phyloP scores from a whole-genome alignment of 1,140 invertebrate genomes.

The Coptotermes formosanus region DNA sequence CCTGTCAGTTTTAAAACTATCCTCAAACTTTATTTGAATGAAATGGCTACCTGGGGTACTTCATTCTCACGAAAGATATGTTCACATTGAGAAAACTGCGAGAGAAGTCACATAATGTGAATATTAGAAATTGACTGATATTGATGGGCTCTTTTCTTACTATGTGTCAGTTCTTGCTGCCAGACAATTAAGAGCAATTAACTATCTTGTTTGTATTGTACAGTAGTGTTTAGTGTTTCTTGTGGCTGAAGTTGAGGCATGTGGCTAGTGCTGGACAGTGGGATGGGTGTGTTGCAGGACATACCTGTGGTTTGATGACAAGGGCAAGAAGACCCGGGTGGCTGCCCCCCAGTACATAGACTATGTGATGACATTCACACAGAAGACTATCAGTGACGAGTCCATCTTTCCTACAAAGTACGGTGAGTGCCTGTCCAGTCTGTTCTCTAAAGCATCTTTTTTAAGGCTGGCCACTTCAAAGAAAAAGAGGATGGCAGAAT shows the following conservation, averaged over 20 bases:
- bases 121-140: too few relatives aligned
- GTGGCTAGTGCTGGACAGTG: not conserved
- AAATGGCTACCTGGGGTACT: too few relatives aligned
- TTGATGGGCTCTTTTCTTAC: not conserved
- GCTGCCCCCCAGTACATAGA: conserved; percentile 98
- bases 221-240: not conserved
- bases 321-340: conserved; percentile 95
- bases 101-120: too few relatives aligned
- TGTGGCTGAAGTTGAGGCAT: not conserved
- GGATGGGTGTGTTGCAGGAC: conserved; percentile 58
- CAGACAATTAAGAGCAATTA: not conserved
- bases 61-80: too few relatives aligned
- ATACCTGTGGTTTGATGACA: conserved; percentile 98
- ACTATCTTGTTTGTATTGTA: not conserved
- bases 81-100: too few relatives aligned
- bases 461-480: not conserved
- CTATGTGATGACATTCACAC: conserved; percentile 97
- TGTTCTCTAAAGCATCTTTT: not conserved
- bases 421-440: conserved; percentile 60
- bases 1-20: too few relatives aligned
- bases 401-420: conserved; percentile 97
- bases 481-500: too few relatives aligned
- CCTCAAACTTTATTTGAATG: too few relatives aligned
- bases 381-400: conserved; percentile 96
- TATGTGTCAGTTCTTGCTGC: not conserved